Base-by-base conservation (phyloP, 2,888 invertebrate species). In the Stomorhina lunata region DNA sequence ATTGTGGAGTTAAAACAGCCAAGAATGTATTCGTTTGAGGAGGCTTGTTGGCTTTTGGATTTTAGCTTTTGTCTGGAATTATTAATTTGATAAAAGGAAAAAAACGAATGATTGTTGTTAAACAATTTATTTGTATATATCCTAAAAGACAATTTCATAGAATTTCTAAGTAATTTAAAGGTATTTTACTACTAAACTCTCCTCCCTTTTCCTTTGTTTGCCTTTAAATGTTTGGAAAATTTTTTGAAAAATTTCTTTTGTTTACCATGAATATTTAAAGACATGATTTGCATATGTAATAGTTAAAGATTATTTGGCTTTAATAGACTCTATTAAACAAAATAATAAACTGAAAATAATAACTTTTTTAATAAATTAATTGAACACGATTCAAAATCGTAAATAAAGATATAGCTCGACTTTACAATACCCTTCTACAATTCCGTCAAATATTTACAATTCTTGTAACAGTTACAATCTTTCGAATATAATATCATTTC, bases 251-350 rank as follows among this genome's bases (percentile, higher is more conserved):
- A 10, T 34, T 66, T 73, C 22, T 53, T 45, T 17, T 17, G 17
- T 15, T 12, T 63, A n/a, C 20, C 9, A 29, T n/a, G n/a, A n/a
- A n/a, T n/a, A n/a, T 10, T 40, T 63, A 32, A 25, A 75, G 32
- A 57, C 65, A 45, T 75, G 75, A 55, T 65, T 65, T 75, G 75
- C 75, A 75, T 66, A 65, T 57, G 22, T n/a, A n/a, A n/a, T n/a
- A n/a, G n/a, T n/a, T n/a, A n/a, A n/a, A n/a, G n/a, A n/a, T n/a
- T n/a, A n/a, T n/a, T n/a, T n/a, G n/a, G n/a, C n/a, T n/a, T n/a
- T n/a, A n/a, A n/a, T n/a, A n/a, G n/a, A n/a, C n/a, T n/a, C n/a
- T n/a, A n/a, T n/a, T n/a, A n/a, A n/a, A n/a, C n/a, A n/a, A n/a
- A n/a, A n/a, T n/a, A n/a, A n/a, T n/a, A n/a, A n/a, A n/a, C n/a